Conservation (phyloP, 2,797 vertebrate species). For the Monodelphis domestica region DNA sequence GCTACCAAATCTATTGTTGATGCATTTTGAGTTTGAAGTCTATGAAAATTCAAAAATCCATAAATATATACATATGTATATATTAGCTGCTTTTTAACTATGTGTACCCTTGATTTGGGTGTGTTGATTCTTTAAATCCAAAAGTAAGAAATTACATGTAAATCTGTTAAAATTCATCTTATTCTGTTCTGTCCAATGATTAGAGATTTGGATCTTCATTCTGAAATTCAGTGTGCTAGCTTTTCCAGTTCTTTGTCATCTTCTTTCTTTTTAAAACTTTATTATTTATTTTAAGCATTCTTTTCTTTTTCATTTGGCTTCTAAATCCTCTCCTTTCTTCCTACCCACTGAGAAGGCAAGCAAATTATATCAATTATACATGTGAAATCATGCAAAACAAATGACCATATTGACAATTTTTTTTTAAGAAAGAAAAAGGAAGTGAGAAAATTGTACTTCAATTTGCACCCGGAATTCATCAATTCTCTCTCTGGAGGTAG, state of each 20-base stretch:
- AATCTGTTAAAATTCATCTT: background rate
- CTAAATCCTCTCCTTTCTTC: background rate
- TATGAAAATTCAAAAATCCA: background rate
- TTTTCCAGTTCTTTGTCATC: background rate
- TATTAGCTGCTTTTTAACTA: background rate
- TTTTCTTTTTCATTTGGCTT: background rate
- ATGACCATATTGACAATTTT: background rate
- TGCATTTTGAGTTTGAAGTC: background rate
- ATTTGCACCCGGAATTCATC: background rate
- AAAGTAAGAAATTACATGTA: background rate
- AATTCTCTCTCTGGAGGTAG: background rate
- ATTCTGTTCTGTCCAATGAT: background rate
- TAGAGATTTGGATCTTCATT: background rate
- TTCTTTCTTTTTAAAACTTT: background rate
- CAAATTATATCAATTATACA: background rate
- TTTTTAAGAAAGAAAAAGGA: background rate
- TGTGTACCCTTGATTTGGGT: background rate
- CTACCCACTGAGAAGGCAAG: background rate
- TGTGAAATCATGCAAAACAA: background rate
- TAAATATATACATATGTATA: no score
- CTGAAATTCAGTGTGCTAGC: background rate
- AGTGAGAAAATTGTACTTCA: background rate
- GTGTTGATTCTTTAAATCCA: background rate
- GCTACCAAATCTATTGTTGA: background rate
- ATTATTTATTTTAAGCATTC: background rate